Evolutionary conservation across 2,888 invertebrate genomes (phyloP).

Genomic region (Augiades crinisus): DNA sequence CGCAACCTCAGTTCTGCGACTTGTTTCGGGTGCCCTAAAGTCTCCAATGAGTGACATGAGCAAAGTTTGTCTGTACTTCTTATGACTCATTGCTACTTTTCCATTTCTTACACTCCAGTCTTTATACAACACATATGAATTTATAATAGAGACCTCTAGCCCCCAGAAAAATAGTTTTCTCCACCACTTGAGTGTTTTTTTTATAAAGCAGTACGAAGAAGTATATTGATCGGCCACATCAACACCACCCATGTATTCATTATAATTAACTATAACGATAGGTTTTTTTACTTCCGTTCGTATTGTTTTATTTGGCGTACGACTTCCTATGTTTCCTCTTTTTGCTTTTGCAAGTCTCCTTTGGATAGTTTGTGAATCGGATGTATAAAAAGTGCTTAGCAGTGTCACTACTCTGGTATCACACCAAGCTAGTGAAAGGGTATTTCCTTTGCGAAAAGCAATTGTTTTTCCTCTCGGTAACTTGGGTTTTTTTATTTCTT

Average conservation of each 20-base stretch:
- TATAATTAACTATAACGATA: background rate
- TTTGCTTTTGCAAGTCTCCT: too few species aligned
- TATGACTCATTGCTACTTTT: background rate
- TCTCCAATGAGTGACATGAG: constrained; percentile 18
- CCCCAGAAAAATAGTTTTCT: constrained; percentile 21
- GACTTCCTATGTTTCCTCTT: too few species aligned
- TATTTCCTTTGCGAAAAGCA: too few species aligned
- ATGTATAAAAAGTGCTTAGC: too few species aligned
- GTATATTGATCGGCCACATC: constrained; percentile 18
- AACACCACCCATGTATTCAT: background rate
- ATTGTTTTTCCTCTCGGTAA: too few species aligned
- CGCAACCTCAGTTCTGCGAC: too few species aligned
- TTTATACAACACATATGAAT: constrained; percentile 10
- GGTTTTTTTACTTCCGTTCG: constrained; percentile 44
- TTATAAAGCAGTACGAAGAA: constrained; percentile 9
- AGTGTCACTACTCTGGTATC: too few species aligned
- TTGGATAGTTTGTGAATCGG: too few species aligned
- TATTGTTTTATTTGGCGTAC: too few species aligned
- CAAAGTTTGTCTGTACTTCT: constrained; percentile 19
- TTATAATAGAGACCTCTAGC: constrained; percentile 1
- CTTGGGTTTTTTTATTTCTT: too few species aligned
- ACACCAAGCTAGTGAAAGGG: too few species aligned
- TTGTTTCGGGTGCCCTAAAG: constrained; percentile 1
- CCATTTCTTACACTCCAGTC: too few species aligned
- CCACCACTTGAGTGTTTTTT: constrained; percentile 15